These are phyloP conservation scores for Acropora tenuis DNA, from an alignment of 64 coral and sea anemone species.

Conservation along the genomic window DNA sequence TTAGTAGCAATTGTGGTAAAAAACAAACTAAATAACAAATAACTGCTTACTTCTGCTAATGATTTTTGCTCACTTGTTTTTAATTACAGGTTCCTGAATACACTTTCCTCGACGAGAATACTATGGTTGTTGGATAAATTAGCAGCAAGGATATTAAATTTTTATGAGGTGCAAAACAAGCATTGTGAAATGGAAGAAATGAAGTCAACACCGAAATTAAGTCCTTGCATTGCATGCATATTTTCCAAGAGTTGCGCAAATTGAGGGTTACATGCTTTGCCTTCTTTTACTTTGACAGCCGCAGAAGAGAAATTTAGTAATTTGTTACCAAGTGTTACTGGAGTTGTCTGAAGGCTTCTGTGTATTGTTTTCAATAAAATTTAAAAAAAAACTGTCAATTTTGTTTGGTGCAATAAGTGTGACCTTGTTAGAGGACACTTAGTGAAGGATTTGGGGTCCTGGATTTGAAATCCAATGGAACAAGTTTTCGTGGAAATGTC, in stretches of 20 bases:
- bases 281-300: no score
- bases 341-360: slow-evolving; percentile 15
- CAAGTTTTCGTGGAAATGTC: no score
- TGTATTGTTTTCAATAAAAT: no score
- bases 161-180: background rate
- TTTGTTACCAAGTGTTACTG: background rate
- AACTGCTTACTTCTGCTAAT: background rate
- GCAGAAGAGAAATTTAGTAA: no score
- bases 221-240: background rate
- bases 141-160: background rate
- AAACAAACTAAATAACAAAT: no score
- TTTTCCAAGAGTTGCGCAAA: background rate
- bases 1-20: no score
- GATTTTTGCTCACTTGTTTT: background rate
- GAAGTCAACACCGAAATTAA: background rate
- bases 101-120: slow-evolving; percentile 80
- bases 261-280: no score
- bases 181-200: background rate
- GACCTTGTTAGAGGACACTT: no score
- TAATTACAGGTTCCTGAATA: slow-evolving; percentile 72
- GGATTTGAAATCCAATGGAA: no score
- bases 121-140: slow-evolving; percentile 91
- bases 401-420: no score
- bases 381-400: no score
- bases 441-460: no score